Conservation (phyloP, 2,888 invertebrate species). For the Palloptera scutellata region DNA sequence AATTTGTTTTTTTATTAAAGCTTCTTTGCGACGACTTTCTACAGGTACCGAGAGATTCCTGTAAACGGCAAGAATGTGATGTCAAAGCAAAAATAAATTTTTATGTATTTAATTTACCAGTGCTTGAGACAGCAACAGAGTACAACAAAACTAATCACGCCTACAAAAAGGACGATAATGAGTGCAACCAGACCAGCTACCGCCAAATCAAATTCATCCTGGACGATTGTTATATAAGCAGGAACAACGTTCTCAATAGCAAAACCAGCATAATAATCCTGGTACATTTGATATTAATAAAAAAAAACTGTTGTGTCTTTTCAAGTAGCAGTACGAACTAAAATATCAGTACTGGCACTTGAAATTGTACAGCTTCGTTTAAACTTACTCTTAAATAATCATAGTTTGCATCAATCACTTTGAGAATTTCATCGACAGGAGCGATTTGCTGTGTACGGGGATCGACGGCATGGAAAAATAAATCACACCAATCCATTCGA, state of each 20-base stretch:
- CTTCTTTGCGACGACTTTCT: conserved; percentile 82
- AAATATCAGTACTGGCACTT: too few relatives aligned
- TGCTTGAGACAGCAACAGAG: conserved; percentile 89
- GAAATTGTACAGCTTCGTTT: neutral
- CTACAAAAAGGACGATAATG: conserved; percentile 84
- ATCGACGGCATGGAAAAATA: conserved; percentile 78
- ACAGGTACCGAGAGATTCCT: conserved; percentile 84
- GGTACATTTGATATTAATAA: conserved; percentile 49
- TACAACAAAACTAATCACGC: conserved; percentile 84
- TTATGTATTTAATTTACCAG: conserved; percentile 67
- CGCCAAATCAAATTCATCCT: conserved; percentile 85
- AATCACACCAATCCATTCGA: conserved; percentile 76
- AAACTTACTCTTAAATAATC: conserved; percentile 76
- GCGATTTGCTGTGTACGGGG: conserved; percentile 76
- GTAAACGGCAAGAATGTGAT: conserved; percentile 35
- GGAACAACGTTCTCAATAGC: conserved; percentile 79
- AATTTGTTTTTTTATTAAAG: conserved; percentile 82
- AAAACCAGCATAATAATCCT: conserved; percentile 73
- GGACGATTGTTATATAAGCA: conserved; percentile 71
- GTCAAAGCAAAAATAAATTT: neutral
- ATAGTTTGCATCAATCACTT: conserved; percentile 84
- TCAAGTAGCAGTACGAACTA: too few relatives aligned
- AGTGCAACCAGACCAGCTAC: conserved; percentile 85
- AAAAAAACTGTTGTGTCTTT: neutral
- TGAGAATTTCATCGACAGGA: conserved; percentile 79